These are phyloP conservation scores for Calephelis perditalis DNA, from an alignment of 2,888 invertebrate genomes.

Conservation along the genomic window DNA sequence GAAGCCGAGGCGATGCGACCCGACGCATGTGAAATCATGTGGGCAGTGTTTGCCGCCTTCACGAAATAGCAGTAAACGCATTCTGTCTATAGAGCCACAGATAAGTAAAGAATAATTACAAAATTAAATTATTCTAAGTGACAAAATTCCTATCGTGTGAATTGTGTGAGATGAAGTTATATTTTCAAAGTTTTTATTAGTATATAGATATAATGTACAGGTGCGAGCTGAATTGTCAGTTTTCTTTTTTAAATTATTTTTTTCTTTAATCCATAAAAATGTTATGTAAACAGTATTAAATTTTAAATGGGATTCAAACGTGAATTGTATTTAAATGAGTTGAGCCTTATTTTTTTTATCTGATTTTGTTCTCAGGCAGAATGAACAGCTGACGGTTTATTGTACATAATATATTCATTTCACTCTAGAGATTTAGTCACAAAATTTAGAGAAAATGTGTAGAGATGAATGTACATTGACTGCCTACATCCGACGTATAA, in stretches of 20 bases:
- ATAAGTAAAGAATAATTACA: conserved; percentile 14
- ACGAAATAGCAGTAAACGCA: conserved; percentile 87
- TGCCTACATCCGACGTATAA: background rate
- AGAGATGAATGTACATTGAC: background rate
- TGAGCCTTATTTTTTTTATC: conserved; percentile 4
- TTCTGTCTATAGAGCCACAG: conserved; percentile 18
- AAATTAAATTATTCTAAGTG: conserved; percentile 21
- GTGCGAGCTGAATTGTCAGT: conserved; percentile 16
- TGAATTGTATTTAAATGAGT: conserved; percentile 8
- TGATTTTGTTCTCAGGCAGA: conserved; percentile 5
- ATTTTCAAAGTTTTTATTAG: conserved; percentile 17
- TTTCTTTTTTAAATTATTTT: conserved; percentile 12
- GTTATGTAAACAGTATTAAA: conserved; percentile 29
- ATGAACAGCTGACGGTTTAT: conserved; percentile 2
- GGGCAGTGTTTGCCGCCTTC: conserved; percentile 99
- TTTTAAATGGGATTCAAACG: conserved; percentile 16
- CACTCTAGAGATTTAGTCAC: background rate
- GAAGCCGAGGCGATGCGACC: conserved; percentile 96
- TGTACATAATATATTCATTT: background rate
- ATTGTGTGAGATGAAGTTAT: conserved; percentile 25
- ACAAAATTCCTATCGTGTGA: conserved; percentile 24
- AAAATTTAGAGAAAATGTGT: background rate
- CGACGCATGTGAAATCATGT: conserved; percentile 95
- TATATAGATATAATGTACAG: conserved; percentile 22
- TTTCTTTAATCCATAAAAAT: conserved; percentile 15